These are phyloP conservation scores for Platynereis dumerilii DNA, from an alignment of 2,888 invertebrate species.

Conservation along the genomic window DNA sequence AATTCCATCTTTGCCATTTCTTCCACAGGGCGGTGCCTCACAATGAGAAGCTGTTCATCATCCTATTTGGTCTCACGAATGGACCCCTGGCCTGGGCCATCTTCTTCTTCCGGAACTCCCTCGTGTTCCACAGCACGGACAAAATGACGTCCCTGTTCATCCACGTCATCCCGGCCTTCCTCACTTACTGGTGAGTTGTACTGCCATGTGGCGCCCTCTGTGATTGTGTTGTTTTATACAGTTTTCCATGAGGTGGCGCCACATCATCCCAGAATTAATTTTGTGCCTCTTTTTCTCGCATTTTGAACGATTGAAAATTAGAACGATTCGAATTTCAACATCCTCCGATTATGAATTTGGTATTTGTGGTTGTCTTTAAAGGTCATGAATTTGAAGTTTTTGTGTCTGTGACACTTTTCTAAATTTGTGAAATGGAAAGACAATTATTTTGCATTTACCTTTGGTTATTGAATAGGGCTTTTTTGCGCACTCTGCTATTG, in stretches of 20 bases:
- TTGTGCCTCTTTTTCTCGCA: background rate
- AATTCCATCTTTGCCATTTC: background rate
- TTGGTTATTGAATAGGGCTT: no score
- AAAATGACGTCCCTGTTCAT: slow-evolving; percentile 56
- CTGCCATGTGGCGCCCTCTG: background rate
- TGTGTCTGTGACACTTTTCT: no score
- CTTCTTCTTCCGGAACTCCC: slow-evolving; percentile 33
- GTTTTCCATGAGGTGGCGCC: background rate
- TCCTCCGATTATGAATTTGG: no score
- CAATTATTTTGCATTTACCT: no score
- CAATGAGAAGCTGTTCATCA: slow-evolving; percentile 35
- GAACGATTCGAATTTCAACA: no score
- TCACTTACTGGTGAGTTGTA: slow-evolving; percentile 51
- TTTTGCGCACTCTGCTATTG: no score
- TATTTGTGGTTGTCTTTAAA: no score
- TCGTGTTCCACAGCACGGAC: slow-evolving; percentile 53
- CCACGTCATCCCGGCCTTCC: slow-evolving; percentile 49
- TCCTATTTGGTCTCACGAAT: slow-evolving; percentile 49
- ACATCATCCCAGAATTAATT: background rate
- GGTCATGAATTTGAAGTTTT: no score
- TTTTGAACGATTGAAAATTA: no score
- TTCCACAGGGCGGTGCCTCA: slow-evolving; percentile 29
- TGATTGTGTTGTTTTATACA: background rate
- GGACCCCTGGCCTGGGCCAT: slow-evolving; percentile 47
- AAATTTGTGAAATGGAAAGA: no score